Evolutionary conservation across 2,797 vertebrate genomes (phyloP).

Genomic region (Phataginus tricuspis): DNA sequence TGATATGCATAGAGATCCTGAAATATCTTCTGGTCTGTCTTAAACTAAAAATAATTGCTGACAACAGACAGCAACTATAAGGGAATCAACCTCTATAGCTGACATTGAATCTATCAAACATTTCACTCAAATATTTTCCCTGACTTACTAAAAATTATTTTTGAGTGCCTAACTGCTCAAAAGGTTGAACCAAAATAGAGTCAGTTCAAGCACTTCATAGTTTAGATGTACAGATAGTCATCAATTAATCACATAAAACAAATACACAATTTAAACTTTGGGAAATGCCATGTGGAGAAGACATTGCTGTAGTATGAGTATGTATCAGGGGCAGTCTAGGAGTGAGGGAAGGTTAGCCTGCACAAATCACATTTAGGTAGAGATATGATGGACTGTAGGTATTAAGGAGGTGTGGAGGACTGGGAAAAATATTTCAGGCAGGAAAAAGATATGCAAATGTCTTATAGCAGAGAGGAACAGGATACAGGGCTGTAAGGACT

Average conservation of each 20-base stretch:
- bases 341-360: neutral
- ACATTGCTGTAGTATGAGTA: neutral
- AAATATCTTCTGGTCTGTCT: neutral
- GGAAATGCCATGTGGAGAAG: neutral
- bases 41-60: neutral
- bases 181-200: neutral
- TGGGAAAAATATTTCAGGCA: neutral
- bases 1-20: neutral
- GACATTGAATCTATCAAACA: neutral
- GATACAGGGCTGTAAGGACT: neutral
- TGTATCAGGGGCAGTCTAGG: accelerated
- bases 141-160: neutral
- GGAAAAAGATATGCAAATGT: neutral
- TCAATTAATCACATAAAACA: neutral
- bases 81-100: neutral
- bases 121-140: neutral
- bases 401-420: neutral
- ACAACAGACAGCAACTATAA: neutral
- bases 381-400: neutral
- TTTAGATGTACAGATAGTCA: neutral
- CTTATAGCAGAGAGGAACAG: neutral
- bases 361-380: neutral
- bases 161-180: neutral
- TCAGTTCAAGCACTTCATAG: neutral
- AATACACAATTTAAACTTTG: neutral